These are phyloP conservation scores for Subacronicta megacephala DNA, from an alignment of 2,888 invertebrate genomes.

Conservation along the genomic window DNA sequence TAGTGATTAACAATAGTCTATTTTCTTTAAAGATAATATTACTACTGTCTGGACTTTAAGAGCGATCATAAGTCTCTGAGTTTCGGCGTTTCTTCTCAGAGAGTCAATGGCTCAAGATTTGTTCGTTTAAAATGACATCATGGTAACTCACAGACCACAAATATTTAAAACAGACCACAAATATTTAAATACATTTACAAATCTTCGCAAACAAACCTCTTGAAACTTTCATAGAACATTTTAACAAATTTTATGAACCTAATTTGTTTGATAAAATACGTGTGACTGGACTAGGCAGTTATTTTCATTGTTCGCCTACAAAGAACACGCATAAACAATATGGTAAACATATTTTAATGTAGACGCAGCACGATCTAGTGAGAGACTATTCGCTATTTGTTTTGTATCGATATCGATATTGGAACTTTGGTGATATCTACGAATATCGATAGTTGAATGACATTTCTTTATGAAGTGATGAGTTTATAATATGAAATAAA, in stretches of 20 bases:
- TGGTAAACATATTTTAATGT: slow-evolving; percentile 49
- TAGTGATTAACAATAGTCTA: no score
- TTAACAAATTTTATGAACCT: slow-evolving; percentile 42
- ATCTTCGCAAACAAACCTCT: slow-evolving; percentile 22
- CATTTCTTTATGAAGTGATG: neutral
- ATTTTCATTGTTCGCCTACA: slow-evolving; percentile 49
- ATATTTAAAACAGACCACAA: slow-evolving; percentile 28
- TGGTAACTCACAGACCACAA: slow-evolving; percentile 3
- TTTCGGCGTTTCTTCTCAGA: no score
- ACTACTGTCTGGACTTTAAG: no score
- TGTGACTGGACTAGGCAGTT: slow-evolving; percentile 32
- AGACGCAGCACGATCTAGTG: slow-evolving; percentile 41
- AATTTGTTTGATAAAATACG: slow-evolving; percentile 44
- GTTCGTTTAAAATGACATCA: slow-evolving; percentile 13
- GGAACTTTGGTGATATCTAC: slow-evolving; percentile 5
- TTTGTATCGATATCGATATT: slow-evolving; percentile 12
- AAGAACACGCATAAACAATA: slow-evolving; percentile 51
- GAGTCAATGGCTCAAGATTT: no score
- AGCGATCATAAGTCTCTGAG: no score
- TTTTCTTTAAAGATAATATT: no score
- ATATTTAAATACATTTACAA: slow-evolving; percentile 32
- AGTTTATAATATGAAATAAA: neutral
- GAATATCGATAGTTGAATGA: slow-evolving; percentile 19
- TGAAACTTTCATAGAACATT: slow-evolving; percentile 43
- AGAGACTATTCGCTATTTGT: slow-evolving; percentile 15